Conservation (phyloP, 2,797 vertebrate species). For the Sus cebifrons region DNA sequence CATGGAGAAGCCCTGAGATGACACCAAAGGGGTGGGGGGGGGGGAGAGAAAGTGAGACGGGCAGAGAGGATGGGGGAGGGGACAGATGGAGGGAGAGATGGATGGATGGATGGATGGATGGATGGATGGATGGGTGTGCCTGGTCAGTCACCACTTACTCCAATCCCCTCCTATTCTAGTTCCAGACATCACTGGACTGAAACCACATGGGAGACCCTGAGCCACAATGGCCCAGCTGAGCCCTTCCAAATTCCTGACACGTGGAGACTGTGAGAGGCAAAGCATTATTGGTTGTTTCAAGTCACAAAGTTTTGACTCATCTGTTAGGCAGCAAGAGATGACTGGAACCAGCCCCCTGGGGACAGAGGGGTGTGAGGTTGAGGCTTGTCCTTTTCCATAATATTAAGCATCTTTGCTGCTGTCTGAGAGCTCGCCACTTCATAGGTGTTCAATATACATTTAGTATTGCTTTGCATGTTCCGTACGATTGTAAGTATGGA, state of each 20-base stretch:
- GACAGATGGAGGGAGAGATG: too few species aligned
- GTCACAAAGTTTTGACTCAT: neutral
- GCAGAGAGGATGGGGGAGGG: neutral
- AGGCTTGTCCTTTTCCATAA: neutral
- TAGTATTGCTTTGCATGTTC: neutral
- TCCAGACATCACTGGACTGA: neutral
- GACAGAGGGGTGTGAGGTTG: neutral
- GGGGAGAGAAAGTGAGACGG: neutral
- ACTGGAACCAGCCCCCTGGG: too few species aligned
- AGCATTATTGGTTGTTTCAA: neutral
- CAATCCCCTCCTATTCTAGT: neutral
- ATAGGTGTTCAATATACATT: neutral
- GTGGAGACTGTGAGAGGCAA: neutral
- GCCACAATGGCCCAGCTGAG: neutral
- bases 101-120: too few species aligned
- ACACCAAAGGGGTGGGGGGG: accelerated
- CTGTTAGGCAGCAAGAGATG: neutral
- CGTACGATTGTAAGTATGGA: accelerated
- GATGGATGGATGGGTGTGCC: neutral
- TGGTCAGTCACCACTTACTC: neutral
- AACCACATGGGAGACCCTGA: neutral
- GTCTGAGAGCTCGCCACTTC: neutral
- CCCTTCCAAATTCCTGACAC: neutral
- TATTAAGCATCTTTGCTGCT: neutral
- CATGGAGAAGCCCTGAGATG: neutral